phyloP scores from a whole-genome alignment of 1,140 invertebrate species.

The Platyura marginata region DNA sequence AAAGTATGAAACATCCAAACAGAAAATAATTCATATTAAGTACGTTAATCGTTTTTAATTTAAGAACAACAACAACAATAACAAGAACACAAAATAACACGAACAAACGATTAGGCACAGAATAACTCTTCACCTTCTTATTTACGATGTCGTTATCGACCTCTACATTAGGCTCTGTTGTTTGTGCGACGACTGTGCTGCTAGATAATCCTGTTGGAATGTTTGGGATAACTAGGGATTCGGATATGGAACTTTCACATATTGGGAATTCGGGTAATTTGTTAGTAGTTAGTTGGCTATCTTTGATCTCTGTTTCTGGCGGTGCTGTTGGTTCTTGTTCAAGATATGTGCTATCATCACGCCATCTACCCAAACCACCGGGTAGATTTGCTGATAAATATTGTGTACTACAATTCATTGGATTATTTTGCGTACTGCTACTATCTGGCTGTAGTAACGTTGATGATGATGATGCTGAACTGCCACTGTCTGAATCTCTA shows the following conservation, averaged over 20 bases:
- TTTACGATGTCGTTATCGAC: neutral
- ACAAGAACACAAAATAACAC: neutral
- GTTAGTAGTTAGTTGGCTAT: neutral
- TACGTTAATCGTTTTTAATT: too few species aligned
- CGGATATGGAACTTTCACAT: neutral
- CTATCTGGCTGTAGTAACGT: conserved; percentile 21
- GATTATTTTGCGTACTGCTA: conserved; percentile 20
- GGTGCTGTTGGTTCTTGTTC: conserved; percentile 26
- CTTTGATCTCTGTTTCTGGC: neutral
- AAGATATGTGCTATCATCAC: conserved; percentile 64
- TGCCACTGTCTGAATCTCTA: conserved; percentile 34
- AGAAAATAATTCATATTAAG: too few species aligned
- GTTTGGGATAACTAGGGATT: neutral
- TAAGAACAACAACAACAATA: too few species aligned
- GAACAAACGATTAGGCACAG: neutral
- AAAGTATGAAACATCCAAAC: too few species aligned
- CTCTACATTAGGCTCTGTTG: neutral
- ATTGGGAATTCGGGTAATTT: too few species aligned
- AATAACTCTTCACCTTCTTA: neutral
- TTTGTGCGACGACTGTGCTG: neutral
- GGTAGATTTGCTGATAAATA: conserved; percentile 53
- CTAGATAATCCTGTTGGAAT: neutral
- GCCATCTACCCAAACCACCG: conserved; percentile 61
- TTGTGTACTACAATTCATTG: conserved; percentile 33
- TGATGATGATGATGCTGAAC: conserved; percentile 33